Base-by-base conservation (phyloP, 2,888 invertebrate genomes). In the Melolontha melolontha region DNA sequence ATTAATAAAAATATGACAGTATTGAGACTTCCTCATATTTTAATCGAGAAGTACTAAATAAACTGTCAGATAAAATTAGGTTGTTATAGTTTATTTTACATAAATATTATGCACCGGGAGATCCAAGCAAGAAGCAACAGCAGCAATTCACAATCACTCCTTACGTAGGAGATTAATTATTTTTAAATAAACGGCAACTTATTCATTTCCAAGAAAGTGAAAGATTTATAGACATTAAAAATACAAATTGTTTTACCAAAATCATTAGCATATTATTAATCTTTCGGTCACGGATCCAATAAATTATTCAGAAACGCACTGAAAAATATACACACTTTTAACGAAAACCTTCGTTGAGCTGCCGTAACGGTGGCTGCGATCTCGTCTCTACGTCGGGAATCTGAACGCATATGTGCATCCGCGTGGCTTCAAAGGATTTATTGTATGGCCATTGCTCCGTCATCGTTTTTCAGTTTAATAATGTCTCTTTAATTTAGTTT, bases 261-360 rank as follows among this genome's bases (percentile, higher is more conserved):
- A 69, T 66, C 69, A 69, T 69, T 69, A 69, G 42, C 69, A 69
- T 66, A 57, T 69, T 69, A 69, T 69, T 59, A 65, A 69, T 69
- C 68, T 65, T 64, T 47, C 54, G 64, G 41, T 57, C 41, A 49
- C 64, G 64, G 41, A 51, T 64, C 29, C 41, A 52, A 64, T 52
- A 64, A 64, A 41, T 64, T 64, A 44, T 42, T 52, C 41, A 16
- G 59, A 29, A 59, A 29, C 59, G 14, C 41, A 59, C 29, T 59
- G 59, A 29, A 59, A 59, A 59, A 59, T 44, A 44, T 59, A 44
- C 41, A 44, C 47, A 59, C 22, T 54, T 27, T 57, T 44, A 59
- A 59, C 59, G 47, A 59, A 59, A 59, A 44, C 34, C 29, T 34
- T 47, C 29, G 34, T 47, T 17, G 29, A 59, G 34, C 44, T 57